Base-by-base conservation (phyloP, 1,140 invertebrate genomes). In the Lerema accius region DNA sequence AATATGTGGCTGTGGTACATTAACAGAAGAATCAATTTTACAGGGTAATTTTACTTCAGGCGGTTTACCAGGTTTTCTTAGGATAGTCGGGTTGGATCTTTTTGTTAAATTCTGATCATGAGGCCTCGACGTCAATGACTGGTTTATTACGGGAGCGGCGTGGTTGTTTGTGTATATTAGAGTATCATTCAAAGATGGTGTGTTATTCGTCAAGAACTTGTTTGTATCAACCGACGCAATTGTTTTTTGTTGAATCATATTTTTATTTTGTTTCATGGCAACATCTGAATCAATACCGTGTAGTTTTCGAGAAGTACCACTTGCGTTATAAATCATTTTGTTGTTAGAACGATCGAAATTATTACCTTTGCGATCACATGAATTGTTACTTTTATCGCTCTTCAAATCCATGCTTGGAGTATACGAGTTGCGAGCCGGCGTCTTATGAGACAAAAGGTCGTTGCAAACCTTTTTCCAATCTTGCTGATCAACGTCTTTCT, bases 401-500 rank as follows among this genome's bases (percentile, higher is more conserved):
- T 86, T 83, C 42, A 88, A 73, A 14, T 70, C 73, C 46, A 84
- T 51, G 43, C 86, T 79, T 10, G 84, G 70, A 6, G 82, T 82
- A 43, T 80, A 85, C 1, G 79, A 80, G 6, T 78, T 84, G 65
- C 83, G 68, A 32, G 69, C 81, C 2, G 86, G 83, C 9, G 87
- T 90, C 64, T 86, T 88, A 15, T 84, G 80, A 48, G 80, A 72
- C 60, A 77, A 61, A 17, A 90, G 62, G 58, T 75, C 84, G 63
- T 85, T 63, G 73, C 88, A 78, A 1, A 89, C 86, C n/a, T 65
- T 76, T 67, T 80, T 67, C 84, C 84, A 86, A 63, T 84, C 82
- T 45, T 50, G 37, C 45, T 58, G 63, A 15, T 60, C 55, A 37
- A 7, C 55, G 7, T 40, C 6, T 32, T 49, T 56, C 35, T 26